Evolutionary conservation across 2,113 vertebrate species (phyloP), one percentile per base, ranked within the genome.

Genomic region (Sturnira hondurensis): DNA sequence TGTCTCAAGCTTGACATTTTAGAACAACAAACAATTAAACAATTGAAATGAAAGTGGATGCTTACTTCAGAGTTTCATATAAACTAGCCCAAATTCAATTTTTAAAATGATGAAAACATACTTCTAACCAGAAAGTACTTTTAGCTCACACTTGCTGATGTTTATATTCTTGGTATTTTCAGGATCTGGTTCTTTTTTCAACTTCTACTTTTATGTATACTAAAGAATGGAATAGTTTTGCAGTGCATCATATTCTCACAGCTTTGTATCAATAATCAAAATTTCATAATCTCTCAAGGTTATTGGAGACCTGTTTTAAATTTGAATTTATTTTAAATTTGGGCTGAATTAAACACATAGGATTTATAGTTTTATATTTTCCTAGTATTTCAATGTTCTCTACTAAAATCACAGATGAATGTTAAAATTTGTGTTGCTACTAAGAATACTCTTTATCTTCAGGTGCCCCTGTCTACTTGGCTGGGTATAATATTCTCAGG

Each of bases 401-500:
- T 67, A 4, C 28, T 15, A 41, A 95, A 84, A 65, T 87, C 26
- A 80, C 74, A 87, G 77, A 28, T 16, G 12, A 56, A 54, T 70
- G 26, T 88, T 93, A 63, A 83, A 86, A 43, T 90, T 31, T 54
- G 45, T 67, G 36, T 93, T 19, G 41, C 36, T 74, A 26, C 3
- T 80, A 68, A 83, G n/a, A 41, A 47, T 61, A 13, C n/a, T 28
- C 26, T 83, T 85, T 28, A 52, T 52, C 68, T 90, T 95, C 77
- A 43, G 63, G 38, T 56, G n/a, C n/a, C 20, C 19, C 16, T 67
- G 58, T 73, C 41, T 87, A 1, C 74, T 89, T 84, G 71, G 63
- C 93, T 96, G 81, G 91, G 85, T 87, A 73, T 90, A 96, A 88
- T 81, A 84, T 33, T 92, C 28, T 56, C 8, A 31, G 36, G 26